phyloP scores from a whole-genome alignment of 2,888 invertebrate genomes.

The Arrhopalites spinosus region DNA sequence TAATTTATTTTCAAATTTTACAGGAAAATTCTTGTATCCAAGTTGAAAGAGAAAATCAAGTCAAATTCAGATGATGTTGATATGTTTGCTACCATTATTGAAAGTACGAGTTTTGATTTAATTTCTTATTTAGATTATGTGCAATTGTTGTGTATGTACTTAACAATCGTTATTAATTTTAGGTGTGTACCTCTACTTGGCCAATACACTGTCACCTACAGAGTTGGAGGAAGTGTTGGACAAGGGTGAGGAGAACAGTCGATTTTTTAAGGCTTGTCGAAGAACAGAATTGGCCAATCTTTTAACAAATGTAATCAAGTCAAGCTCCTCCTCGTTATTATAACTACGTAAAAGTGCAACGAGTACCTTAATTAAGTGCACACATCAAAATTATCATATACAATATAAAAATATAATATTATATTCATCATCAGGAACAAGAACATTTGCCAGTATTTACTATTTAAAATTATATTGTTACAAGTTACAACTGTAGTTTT shows the following conservation, averaged over 20 bases:
- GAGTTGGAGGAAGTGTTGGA: slow-evolving; percentile 55
- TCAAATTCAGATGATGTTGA: slow-evolving; percentile 47
- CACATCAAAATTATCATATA: background rate
- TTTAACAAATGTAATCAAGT: too few relatives aligned
- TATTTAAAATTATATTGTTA: too few relatives aligned
- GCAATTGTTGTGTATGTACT: background rate
- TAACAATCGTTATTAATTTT: too few relatives aligned
- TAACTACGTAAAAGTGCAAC: slow-evolving; percentile 50
- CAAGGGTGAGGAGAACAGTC: slow-evolving; percentile 51
- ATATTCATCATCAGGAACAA: too few relatives aligned
- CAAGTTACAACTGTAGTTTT: too few relatives aligned
- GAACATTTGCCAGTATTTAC: too few relatives aligned
- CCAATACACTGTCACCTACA: slow-evolving; percentile 48
- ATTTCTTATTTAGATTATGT: background rate
- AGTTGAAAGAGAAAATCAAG: slow-evolving; percentile 53
- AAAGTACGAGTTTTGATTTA: slow-evolving; percentile 44
- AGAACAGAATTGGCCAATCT: slow-evolving; percentile 53
- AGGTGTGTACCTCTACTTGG: slow-evolving; percentile 56
- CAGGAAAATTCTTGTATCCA: slow-evolving; percentile 52
- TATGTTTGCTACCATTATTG: slow-evolving; percentile 52
- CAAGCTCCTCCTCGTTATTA: slow-evolving; percentile 50
- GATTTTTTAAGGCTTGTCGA: slow-evolving; percentile 51
- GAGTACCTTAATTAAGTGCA: slow-evolving; percentile 43
- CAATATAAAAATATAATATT: background rate
- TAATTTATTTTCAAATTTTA: too few relatives aligned